Evolutionary conservation across 2,113 vertebrate species (phyloP).

Genomic region (Taxidea taxus): DNA sequence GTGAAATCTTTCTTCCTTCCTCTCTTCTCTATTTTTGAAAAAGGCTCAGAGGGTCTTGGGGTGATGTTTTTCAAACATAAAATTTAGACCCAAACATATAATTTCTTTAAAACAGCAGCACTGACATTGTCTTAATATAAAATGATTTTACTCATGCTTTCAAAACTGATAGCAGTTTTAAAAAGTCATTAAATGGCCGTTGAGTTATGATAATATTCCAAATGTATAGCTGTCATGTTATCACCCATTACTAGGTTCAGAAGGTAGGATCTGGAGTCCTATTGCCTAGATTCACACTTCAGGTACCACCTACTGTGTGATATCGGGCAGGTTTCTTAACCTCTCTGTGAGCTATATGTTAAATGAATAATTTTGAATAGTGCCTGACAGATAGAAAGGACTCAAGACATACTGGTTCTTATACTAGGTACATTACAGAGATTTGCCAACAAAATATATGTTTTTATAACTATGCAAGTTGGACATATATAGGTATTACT

Average conservation of each 20-base stretch:
- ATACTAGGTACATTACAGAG: neutral
- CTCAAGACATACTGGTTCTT: neutral
- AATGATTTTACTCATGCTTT: neutral
- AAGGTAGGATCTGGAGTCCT: neutral
- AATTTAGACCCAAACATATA: neutral
- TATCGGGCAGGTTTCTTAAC: neutral
- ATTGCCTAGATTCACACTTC: neutral
- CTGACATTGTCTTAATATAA: neutral
- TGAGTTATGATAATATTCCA: neutral
- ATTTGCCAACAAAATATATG: neutral
- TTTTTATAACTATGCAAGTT: neutral
- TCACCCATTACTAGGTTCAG: neutral
- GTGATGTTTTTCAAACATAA: neutral
- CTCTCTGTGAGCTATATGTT: neutral
- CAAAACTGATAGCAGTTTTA: neutral
- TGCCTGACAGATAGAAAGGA: neutral
- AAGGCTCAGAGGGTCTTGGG: neutral
- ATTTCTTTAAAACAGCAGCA: neutral
- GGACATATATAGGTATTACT: neutral
- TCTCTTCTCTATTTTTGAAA: neutral
- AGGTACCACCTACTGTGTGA: neutral
- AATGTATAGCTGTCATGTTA: neutral
- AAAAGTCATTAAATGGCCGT: neutral
- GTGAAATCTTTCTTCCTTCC: neutral
- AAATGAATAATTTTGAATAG: neutral